Evolutionary conservation across 2,113 vertebrate species (phyloP).

Genomic region (Oryzias javanicus): DNA sequence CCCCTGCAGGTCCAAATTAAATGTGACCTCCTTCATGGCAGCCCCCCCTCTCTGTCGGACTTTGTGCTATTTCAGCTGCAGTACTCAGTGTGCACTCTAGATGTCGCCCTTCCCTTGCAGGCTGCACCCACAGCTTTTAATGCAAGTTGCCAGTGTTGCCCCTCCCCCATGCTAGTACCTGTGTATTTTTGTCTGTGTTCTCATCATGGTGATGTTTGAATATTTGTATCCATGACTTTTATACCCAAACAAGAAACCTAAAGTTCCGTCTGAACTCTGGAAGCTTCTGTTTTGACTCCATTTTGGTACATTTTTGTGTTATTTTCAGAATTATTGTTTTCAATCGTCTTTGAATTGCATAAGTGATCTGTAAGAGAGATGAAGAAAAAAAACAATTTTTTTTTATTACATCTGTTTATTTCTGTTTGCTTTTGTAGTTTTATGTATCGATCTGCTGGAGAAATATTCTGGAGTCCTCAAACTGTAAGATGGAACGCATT

Average conservation of each 20-base stretch:
- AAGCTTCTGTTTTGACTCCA: slow-evolving; percentile 34
- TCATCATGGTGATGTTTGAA: slow-evolving; percentile 41
- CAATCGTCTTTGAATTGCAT: background rate
- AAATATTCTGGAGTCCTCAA: slow-evolving; percentile 30
- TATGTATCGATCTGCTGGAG: slow-evolving; percentile 32
- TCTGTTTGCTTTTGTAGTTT: slow-evolving; percentile 29
- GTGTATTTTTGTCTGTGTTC: slow-evolving; percentile 22
- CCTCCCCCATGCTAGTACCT: slow-evolving; percentile 26
- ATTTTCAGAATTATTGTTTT: background rate
- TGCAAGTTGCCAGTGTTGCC: slow-evolving; percentile 26
- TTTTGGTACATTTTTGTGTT: slow-evolving; percentile 8
- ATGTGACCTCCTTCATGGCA: slow-evolving; percentile 34
- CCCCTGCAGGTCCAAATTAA: slow-evolving; percentile 44
- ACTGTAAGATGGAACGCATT: slow-evolving; percentile 36
- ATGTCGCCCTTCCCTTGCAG: slow-evolving; percentile 40
- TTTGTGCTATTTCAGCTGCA: slow-evolving; percentile 49
- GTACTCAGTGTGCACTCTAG: slow-evolving; percentile 52
- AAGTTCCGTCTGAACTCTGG: slow-evolving; percentile 30
- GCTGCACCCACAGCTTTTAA: slow-evolving; percentile 34
- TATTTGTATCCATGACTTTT: slow-evolving; percentile 37
- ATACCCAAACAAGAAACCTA: slow-evolving; percentile 16
- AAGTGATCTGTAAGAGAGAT: slow-evolving; percentile 3
- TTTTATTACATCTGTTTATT: slow-evolving; percentile 19
- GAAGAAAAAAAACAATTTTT: slow-evolving; percentile 12
- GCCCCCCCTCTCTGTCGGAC: slow-evolving; percentile 21